Evolutionary conservation across 2,113 vertebrate species (phyloP), one percentile per base, ranked within the genome.

Genomic region (Neotragus moschatus): DNA sequence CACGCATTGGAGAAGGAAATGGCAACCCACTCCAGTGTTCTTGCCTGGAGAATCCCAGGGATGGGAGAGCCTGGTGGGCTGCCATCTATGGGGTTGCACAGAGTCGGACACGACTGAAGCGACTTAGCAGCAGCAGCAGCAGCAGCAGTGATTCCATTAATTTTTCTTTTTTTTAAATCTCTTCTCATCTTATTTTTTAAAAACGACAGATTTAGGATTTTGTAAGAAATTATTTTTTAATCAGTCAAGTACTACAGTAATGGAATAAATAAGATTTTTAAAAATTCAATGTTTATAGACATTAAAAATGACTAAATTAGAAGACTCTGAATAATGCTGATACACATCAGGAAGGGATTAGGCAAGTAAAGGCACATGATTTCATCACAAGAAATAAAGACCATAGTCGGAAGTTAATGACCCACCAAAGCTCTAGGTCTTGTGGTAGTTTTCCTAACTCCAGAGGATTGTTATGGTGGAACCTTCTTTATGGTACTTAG

Each of bases 361-460:
- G 97, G 70, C 73, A 97, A 91, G 97, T 94, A 97, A 97, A 98
- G 93, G 94, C 98, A 97, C 96, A 96, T 98, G 92, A 96, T 96
- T 98, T 98, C 92, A 98, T 98, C 97, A 98, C 98, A 98, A 96
- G 96, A 98, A 98, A 98, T 98, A 97, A 97, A 98, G 98, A 97
- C 90, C 88, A 94, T 19, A 84, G 47, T 81, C 90, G 91, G 92
- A 98, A 91, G 95, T 96, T 26, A 97, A 94, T 84, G 70, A 53
- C 56, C 88, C 98, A 80, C 70, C 70, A 14, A 91, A 97, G 66
- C 55, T 9, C 88, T 95, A 97, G 84, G 53, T 97, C 96, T 96
- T 97, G 94, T 93, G 96, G 97, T 84, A 75, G 88, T 95, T 97
- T 73, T 94, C 97, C 95, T 92, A 93, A 89, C 33, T 93, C 91